Evolutionary conservation across 2,797 vertebrate genomes (phyloP), one percentile per base, ranked within the genome.

Genomic region (Macropodus opercularis): DNA sequence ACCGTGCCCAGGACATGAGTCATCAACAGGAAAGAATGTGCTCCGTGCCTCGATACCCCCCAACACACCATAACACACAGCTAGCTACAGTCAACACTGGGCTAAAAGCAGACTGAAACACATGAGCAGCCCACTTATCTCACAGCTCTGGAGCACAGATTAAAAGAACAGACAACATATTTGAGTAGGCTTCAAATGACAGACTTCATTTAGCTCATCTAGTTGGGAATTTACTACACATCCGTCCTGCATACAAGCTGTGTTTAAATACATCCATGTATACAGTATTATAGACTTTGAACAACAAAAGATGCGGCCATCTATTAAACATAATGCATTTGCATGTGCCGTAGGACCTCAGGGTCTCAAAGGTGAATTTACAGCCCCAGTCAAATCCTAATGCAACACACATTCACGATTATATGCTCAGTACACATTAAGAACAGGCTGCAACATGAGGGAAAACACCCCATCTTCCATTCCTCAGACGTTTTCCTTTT

Each of bases 21-120:
- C 89, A 90, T 77, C 75, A 17, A 63, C 66, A 83, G 87, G 87
- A 91, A 91, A 81, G 87, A 91, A 88, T 90, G 82, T 69, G 76
- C 66, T 65, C 69, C 0, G 31, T 68, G 78, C 76, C 69, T 77
- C 61, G 62, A 81, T 83, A 84, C 81, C 72, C 35, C 69, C 54
- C 7, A 18, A 72, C 74, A 71, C 76, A 81, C 64, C 71, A 86
- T 46, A 84, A 81, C 81, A 79, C 75, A 76, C 53, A 61, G 63
- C 69, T 50, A 68, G 75, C 69, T 61, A 66, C 79, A 70, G 71
- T 80, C 72, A 80, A 83, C 81, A 72, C 47, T 24, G 1, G 1
- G 58, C 77, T 72, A 67, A 77, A 77, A 77, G 72, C 72, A 72
- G 69, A 54, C 63, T 14, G 43, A 69, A 72, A 54, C 67, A 71